phyloP scores from a whole-genome alignment of 2,113 vertebrate genomes.

The Perca fluviatilis region DNA sequence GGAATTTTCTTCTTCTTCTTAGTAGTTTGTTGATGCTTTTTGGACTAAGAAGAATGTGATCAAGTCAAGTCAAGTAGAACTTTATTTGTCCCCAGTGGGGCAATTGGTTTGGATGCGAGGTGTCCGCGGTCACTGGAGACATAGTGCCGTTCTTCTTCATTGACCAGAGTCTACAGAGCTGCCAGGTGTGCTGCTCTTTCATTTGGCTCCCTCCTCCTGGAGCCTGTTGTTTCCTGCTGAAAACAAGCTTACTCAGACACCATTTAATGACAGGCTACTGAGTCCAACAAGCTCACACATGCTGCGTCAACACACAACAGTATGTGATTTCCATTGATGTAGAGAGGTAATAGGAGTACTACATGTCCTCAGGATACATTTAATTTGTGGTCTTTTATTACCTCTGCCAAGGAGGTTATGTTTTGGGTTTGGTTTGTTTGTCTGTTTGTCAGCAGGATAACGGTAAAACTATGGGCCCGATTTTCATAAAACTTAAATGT shows the following conservation, averaged over 20 bases:
- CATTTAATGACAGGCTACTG: background rate
- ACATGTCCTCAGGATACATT: background rate
- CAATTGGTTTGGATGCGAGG: background rate
- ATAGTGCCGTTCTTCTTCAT: background rate
- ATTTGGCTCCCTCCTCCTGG: background rate
- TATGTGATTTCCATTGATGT: background rate
- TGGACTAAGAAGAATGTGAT: too few species aligned
- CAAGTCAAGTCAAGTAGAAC: too few species aligned
- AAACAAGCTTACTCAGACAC: background rate
- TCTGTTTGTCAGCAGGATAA: too few species aligned
- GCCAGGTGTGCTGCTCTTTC: background rate
- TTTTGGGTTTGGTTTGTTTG: too few species aligned
- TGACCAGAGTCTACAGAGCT: background rate
- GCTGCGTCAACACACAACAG: background rate
- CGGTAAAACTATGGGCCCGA: too few species aligned
- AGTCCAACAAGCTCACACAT: background rate
- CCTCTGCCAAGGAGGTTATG: too few species aligned
- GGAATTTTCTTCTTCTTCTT: too few species aligned
- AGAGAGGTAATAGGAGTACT: background rate
- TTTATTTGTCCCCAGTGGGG: too few species aligned
- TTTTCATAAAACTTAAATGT: too few species aligned
- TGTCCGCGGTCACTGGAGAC: background rate
- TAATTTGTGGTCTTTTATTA: background rate
- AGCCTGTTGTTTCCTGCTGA: background rate
- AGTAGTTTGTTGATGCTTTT: too few species aligned